Conservation (phyloP, 2,888 invertebrate genomes). For the Spilosoma lubricipeda region DNA sequence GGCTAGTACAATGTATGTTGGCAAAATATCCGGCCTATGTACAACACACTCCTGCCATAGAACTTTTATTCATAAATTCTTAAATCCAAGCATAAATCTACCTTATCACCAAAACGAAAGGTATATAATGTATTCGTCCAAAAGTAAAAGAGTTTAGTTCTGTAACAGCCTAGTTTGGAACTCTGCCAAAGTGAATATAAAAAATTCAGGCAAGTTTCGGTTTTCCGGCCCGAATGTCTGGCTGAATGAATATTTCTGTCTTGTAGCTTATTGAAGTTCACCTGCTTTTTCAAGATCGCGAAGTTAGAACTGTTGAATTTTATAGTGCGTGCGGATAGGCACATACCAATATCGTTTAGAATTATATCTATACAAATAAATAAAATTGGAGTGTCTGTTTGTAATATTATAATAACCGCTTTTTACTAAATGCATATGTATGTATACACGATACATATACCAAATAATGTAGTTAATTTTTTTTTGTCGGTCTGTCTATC, state of each 20-base stretch:
- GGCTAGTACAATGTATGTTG: slow-evolving; percentile 34
- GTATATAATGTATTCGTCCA: slow-evolving; percentile 1
- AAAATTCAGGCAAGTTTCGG: slow-evolving; percentile 34
- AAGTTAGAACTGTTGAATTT: too few relatives aligned
- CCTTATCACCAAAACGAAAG: slow-evolving; percentile 2
- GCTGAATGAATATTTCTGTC: slow-evolving; percentile 23
- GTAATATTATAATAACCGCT: too few relatives aligned
- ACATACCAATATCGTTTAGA: background rate
- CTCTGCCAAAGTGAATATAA: slow-evolving; percentile 40
- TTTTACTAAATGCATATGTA: too few relatives aligned
- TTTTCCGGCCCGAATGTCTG: slow-evolving; percentile 25
- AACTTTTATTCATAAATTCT: background rate
- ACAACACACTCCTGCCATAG: slow-evolving; percentile 17
- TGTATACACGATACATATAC: too few relatives aligned
- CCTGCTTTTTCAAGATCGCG: background rate
- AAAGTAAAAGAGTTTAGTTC: slow-evolving; percentile 26
- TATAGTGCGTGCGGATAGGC: background rate
- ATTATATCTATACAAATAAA: too few relatives aligned
- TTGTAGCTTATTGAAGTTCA: slow-evolving; percentile 8
- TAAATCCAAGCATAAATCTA: slow-evolving; percentile 11
- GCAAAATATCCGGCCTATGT: slow-evolving; percentile 37
- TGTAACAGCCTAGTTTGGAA: slow-evolving; percentile 37
- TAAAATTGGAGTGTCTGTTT: too few relatives aligned
- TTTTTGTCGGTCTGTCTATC: too few relatives aligned
- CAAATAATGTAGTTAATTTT: too few relatives aligned